Conservation (phyloP, 1,140 invertebrate species). For the Drosophila fuyamai region DNA sequence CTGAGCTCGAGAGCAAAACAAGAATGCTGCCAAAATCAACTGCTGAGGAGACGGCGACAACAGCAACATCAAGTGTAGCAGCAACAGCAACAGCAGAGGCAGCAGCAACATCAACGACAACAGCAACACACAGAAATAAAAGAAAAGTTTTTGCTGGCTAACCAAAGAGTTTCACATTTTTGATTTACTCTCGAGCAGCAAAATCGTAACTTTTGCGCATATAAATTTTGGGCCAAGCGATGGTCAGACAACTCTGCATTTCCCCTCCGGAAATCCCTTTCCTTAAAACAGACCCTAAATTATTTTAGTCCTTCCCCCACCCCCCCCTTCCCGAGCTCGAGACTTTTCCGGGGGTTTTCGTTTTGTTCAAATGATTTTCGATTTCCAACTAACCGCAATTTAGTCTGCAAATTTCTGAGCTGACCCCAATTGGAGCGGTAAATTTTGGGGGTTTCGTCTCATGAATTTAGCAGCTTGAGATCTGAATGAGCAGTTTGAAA, state of each 20-base stretch:
- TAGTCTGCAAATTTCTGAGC: slow-evolving; percentile 22
- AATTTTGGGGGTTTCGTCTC: slow-evolving; percentile 2
- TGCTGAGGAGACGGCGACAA: slow-evolving; percentile 13
- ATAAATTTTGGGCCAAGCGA: slow-evolving; percentile 67
- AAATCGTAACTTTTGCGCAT: slow-evolving; percentile 69
- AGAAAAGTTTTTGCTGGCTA: slow-evolving; percentile 59
- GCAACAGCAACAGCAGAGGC: neutral
- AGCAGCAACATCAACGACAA: neutral
- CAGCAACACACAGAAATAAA: slow-evolving; percentile 24
- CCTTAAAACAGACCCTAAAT: neutral
- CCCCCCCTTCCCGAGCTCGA: neutral
- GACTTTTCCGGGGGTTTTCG: neutral
- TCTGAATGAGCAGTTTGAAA: neutral
- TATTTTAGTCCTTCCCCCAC: neutral
- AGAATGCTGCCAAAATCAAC: slow-evolving; percentile 32
- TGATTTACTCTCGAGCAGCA: slow-evolving; percentile 62
- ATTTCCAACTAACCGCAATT: slow-evolving; percentile 39
- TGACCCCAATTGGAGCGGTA: slow-evolving; percentile 23
- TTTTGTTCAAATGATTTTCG: slow-evolving; percentile 31
- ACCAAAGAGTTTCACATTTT: slow-evolving; percentile 73
- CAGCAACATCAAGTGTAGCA: slow-evolving; percentile 1
- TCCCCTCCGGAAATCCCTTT: neutral
- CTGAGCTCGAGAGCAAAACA: slow-evolving; percentile 25
- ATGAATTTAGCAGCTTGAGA: slow-evolving; percentile 2
- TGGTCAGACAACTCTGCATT: slow-evolving; percentile 11